These are phyloP conservation scores for Spicauda simplicius DNA, from an alignment of 2,888 invertebrate genomes.

Conservation along the genomic window DNA sequence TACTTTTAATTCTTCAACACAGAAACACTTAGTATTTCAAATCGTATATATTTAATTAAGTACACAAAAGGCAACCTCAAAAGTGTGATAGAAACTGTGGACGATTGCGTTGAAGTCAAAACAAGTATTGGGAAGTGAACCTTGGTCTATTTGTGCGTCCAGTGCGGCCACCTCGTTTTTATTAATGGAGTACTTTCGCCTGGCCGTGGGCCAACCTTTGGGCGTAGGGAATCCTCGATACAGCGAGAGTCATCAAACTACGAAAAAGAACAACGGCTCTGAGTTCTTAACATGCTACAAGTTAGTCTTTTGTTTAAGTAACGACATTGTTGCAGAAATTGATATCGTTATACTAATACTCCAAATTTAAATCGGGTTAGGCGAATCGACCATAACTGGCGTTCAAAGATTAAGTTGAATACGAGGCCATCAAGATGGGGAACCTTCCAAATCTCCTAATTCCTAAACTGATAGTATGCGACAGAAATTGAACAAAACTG, in stretches of 20 bases:
- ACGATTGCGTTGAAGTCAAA: constrained; percentile 18
- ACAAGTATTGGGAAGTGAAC: constrained; percentile 42
- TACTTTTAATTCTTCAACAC: neutral
- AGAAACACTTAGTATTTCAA: neutral
- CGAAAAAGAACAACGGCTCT: neutral
- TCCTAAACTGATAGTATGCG: too few relatives aligned
- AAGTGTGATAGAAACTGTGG: constrained; percentile 1
- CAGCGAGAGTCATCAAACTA: neutral
- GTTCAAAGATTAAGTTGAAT: too few relatives aligned
- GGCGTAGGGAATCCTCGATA: constrained; percentile 36
- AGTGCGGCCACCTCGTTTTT: constrained; percentile 42
- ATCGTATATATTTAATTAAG: neutral
- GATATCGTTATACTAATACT: too few relatives aligned
- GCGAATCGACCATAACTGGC: too few relatives aligned
- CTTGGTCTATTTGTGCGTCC: constrained; percentile 61
- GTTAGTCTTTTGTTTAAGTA: too few relatives aligned
- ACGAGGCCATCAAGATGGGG: too few relatives aligned
- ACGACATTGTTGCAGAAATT: too few relatives aligned
- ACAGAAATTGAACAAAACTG: too few relatives aligned
- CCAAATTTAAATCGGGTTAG: too few relatives aligned
- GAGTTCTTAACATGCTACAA: too few relatives aligned
- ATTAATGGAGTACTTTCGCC: constrained; percentile 48
- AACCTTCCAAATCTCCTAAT: too few relatives aligned
- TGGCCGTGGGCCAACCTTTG: constrained; percentile 51
- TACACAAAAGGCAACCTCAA: constrained; percentile 28